Percentiles rank a stretch among this genome's conserved stretches.
These are phyloP conservation scores for Bombus balteatus DNA, from an alignment of 1,140 invertebrate genomes.

Conservation along the genomic window DNA sequence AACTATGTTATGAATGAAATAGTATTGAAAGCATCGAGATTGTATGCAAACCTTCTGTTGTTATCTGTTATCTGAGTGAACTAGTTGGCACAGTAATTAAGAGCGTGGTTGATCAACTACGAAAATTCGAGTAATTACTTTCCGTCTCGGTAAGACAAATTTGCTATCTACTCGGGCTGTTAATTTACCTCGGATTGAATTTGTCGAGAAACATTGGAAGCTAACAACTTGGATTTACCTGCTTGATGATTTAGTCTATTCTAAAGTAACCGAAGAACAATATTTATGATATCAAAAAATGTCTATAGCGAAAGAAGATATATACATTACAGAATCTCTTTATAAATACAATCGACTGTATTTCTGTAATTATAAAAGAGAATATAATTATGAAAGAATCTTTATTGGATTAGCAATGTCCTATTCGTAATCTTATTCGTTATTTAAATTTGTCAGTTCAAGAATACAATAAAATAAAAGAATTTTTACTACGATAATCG, in stretches of 20 bases:
- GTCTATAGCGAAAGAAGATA: neutral
- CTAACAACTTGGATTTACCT: neutral
- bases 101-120: conserved; percentile 9
- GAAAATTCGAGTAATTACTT: conserved; percentile 13
- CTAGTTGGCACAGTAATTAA: neutral
- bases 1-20: conserved; percentile 8
- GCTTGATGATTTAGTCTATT: neutral
- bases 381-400: too few relatives aligned
- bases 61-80: neutral
- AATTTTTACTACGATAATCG: too few relatives aligned
- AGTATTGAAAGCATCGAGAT: neutral
- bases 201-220: neutral
- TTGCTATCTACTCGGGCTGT: neutral
- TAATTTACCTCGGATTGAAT: neutral
- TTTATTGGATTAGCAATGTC: too few relatives aligned
- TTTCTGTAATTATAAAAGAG: too few relatives aligned
- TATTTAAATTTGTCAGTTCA: too few relatives aligned
- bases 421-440: too few relatives aligned
- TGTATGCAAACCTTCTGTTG: neutral
- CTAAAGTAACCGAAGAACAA: neutral
- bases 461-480: too few relatives aligned
- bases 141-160: conserved; percentile 7
- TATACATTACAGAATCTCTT: too few relatives aligned
- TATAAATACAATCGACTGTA: too few relatives aligned
- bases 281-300: neutral